Conservation (phyloP, 1,140 invertebrate species). For the Platyscapa corneri region DNA sequence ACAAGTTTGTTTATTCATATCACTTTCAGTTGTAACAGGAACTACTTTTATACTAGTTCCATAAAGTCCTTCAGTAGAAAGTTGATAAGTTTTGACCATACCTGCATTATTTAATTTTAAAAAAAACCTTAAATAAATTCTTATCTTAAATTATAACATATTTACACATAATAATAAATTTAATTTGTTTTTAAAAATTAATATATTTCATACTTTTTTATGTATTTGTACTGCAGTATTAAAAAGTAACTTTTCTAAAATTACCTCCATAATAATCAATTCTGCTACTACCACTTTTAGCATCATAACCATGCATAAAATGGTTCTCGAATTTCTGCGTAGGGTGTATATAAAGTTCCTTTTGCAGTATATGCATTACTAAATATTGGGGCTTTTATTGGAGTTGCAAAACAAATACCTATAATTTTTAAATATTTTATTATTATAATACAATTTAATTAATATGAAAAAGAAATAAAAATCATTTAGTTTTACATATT, state of each 20-base stretch:
- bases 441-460: too few species aligned
- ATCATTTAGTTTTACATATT: too few species aligned
- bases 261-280: slow-evolving; percentile 96
- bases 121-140: neutral
- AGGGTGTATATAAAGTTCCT: slow-evolving; percentile 89
- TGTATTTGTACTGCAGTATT: neutral
- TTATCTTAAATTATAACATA: slow-evolving; percentile 3
- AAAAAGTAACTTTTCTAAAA: slow-evolving; percentile 20
- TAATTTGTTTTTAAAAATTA: neutral
- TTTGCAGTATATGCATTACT: slow-evolving; percentile 82
- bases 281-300: slow-evolving; percentile 82
- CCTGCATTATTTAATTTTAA: slow-evolving; percentile 66
- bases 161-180: slow-evolving; percentile 1
- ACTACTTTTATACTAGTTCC: slow-evolving; percentile 90
- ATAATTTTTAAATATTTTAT: slow-evolving; percentile 31
- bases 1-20: slow-evolving; percentile 84
- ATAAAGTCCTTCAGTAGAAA: slow-evolving; percentile 78
- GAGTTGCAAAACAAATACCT: slow-evolving; percentile 50
- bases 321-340: slow-evolving; percentile 92
- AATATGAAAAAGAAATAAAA: too few species aligned
- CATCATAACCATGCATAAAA: slow-evolving; percentile 93
- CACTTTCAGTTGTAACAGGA: slow-evolving; percentile 86
- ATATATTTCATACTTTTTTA: too few species aligned
- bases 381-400: slow-evolving; percentile 77
- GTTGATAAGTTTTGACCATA: slow-evolving; percentile 92